These are phyloP conservation scores for Sycobia sp. DNA, from an alignment of 1,140 invertebrate genomes.

Conservation along the genomic window DNA sequence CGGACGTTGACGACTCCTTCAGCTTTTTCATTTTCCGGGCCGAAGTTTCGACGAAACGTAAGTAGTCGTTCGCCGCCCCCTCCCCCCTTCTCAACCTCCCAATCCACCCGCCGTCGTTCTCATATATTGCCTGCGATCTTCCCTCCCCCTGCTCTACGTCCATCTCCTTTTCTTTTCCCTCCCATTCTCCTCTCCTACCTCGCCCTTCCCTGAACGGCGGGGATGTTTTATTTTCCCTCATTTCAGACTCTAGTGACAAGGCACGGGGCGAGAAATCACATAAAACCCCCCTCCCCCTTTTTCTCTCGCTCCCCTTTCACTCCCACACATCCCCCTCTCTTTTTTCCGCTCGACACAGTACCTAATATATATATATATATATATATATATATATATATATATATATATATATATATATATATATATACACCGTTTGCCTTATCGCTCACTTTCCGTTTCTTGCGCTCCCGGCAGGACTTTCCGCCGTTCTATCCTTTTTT, in stretches of 20 bases:
- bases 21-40: slow-evolving; percentile 25
- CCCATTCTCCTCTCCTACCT: too few relatives aligned
- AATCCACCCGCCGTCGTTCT: too few relatives aligned
- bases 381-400: too few relatives aligned
- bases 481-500: not conserved
- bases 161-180: too few relatives aligned
- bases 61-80: not conserved
- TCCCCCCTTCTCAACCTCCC: not conserved
- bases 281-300: slow-evolving; percentile 8
- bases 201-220: too few relatives aligned
- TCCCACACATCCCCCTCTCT: too few relatives aligned
- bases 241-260: not conserved
- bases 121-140: too few relatives aligned
- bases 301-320: not conserved
- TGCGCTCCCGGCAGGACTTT: slow-evolving; percentile 3
- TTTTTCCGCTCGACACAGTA: too few relatives aligned
- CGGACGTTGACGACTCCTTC: slow-evolving; percentile 2
- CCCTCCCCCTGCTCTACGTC: too few relatives aligned
- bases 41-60: slow-evolving; percentile 5
- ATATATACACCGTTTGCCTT: not conserved
- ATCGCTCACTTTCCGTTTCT: not conserved
- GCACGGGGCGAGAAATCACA: slow-evolving; percentile 12
- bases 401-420: too few relatives aligned
- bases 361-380: too few relatives aligned
- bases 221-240: slow-evolving; percentile 24